Conservation (phyloP, 1,140 invertebrate species). For the Thalassaphorura encarpata region DNA sequence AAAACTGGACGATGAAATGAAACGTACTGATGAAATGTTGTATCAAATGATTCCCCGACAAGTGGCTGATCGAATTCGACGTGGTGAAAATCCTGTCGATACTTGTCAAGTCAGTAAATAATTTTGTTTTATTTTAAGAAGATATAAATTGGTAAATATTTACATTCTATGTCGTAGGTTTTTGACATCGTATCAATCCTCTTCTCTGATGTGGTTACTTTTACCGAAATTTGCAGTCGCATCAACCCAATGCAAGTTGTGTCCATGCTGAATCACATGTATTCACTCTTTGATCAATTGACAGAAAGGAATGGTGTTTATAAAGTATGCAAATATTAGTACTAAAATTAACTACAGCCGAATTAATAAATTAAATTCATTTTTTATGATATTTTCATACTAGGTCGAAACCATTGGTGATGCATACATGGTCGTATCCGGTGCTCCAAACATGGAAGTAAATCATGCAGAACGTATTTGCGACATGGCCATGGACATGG, state of each 20-base stretch:
- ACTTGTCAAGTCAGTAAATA: slow-evolving; percentile 75
- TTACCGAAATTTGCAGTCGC: slow-evolving; percentile 89
- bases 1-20: slow-evolving; percentile 91
- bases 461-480: slow-evolving; percentile 90
- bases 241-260: slow-evolving; percentile 95
- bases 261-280: slow-evolving; percentile 93
- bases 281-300: slow-evolving; percentile 80
- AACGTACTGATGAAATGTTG: slow-evolving; percentile 82
- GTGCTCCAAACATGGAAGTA: slow-evolving; percentile 76
- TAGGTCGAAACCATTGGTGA: slow-evolving; percentile 89
- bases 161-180: slow-evolving; percentile 50
- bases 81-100: slow-evolving; percentile 85
- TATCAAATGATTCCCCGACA: slow-evolving; percentile 99
- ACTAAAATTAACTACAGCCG: too few species aligned
- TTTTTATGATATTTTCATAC: not conserved
- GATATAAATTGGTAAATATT: not conserved
- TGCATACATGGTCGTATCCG: slow-evolving; percentile 38
- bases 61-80: slow-evolving; percentile 80
- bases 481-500: slow-evolving; percentile 93
- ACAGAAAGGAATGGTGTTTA: slow-evolving; percentile 88
- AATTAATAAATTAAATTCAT: not conserved
- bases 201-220: slow-evolving; percentile 93
- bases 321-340: slow-evolving; percentile 53
- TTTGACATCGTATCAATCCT: slow-evolving; percentile 91
- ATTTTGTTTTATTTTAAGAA: not conserved